Percentiles rank a stretch among this genome's conserved stretches.
Evolutionary conservation across 2,888 invertebrate genomes (phyloP).

Genomic region (Laothoe populi): DNA sequence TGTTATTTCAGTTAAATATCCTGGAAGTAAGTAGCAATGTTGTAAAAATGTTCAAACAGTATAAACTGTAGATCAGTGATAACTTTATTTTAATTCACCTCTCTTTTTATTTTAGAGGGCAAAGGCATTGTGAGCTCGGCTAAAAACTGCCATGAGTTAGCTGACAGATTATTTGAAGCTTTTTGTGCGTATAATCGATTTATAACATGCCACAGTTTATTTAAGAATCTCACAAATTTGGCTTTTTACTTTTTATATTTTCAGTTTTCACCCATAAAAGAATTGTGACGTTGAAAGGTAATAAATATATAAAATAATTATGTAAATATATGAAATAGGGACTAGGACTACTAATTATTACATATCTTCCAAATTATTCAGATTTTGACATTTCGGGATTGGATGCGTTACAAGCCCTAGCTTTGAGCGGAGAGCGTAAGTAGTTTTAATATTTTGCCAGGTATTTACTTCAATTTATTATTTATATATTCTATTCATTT

Average conservation of each 20-base stretch:
- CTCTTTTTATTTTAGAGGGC: conserved; percentile 49
- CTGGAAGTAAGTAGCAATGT: conserved; percentile 51
- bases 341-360: no score
- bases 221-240: no score
- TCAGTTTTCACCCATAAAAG: conserved; percentile 54
- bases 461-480: no score
- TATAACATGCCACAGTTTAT: conserved; percentile 1
- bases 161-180: conserved; percentile 61
- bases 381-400: conserved; percentile 60
- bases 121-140: conserved; percentile 64
- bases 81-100: conserved; percentile 14
- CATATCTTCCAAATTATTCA: conserved; percentile 33
- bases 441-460: conserved; percentile 10
- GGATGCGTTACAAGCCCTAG: conserved; percentile 67
- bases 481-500: background rate
- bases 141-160: conserved; percentile 52
- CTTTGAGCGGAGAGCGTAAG: conserved; percentile 62
- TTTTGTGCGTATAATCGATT: conserved; percentile 56
- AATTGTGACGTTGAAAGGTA: conserved; percentile 53
- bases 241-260: conserved; percentile 33
- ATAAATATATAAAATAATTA: no score
- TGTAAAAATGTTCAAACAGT: conserved; percentile 1
- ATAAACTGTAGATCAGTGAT: background rate
- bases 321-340: no score
- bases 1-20: conserved; percentile 47